Evolutionary conservation across 2,888 invertebrate species (phyloP), one percentile per base, ranked within the genome.

Genomic region (Bhutanitis thaidina): DNA sequence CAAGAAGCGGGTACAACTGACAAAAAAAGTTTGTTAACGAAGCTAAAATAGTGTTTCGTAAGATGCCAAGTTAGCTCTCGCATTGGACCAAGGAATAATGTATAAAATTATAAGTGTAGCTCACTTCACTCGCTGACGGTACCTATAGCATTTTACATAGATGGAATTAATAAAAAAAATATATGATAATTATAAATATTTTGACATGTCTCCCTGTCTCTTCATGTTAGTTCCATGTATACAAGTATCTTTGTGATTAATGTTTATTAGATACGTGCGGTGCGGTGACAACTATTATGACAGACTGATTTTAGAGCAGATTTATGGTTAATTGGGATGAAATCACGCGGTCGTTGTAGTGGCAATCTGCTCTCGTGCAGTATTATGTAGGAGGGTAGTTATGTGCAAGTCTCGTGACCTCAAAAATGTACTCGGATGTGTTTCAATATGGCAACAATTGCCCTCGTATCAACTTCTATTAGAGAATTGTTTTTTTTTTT

Each of bases 51-150:
- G 68, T 79, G 76, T 78, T 80, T 77, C 76, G 65, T 85, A 83
- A 82, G 83, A 87, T 82, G 87, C 84, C 87, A 88, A 84, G 74
- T 78, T 74, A 80, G 79, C 77, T 72, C 65, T 82, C 77, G 83
- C 83, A 80, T 80, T 80, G 87, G 88, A 87, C 88, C 88, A 87
- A 88, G 82, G 81, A 78, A 69, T 74, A 74, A 69, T 64, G 65
- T 76, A 61, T 60, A 68, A 59, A 67, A 75, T n/a, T 71, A 36
- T 84, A 85, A 84, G 84, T 78, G 69, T 85, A 83, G 84, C 78
- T 80, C 79, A 80, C 80, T 74, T 80, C 83, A 81, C 81, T 74
- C 64, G 85, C 86, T 83, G 77, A 71, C 70, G 70, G 74, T 78
- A 74, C 67, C 63, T 62, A 61, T 76, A 78, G 81, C 82, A 77